These are phyloP conservation scores for Ernsta delagoae DNA, from an alignment of 2,888 invertebrate species.

Conservation along the genomic window DNA sequence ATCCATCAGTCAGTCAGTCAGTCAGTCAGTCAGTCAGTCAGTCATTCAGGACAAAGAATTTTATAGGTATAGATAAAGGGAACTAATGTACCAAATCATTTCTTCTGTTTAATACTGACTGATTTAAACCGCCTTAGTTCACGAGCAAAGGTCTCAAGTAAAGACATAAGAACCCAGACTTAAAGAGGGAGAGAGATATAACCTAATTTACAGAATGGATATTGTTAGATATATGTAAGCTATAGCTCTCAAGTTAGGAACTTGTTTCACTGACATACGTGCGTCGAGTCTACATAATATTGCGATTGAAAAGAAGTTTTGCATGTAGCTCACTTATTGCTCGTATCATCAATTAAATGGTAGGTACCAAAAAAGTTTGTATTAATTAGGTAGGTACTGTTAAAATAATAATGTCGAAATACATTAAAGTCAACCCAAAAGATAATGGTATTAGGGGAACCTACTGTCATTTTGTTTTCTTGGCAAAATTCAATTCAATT, in stretches of 20 bases:
- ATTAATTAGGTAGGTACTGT: too few species aligned
- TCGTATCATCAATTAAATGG: too few species aligned
- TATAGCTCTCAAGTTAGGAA: slow-evolving; percentile 12
- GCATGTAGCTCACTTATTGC: too few species aligned
- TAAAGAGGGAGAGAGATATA: slow-evolving; percentile 12
- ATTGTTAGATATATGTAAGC: slow-evolving; percentile 29
- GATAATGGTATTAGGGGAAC: too few species aligned
- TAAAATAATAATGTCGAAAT: too few species aligned
- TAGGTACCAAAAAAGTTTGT: too few species aligned
- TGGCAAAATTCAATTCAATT: too few species aligned
- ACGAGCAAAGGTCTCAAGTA: slow-evolving; percentile 9
- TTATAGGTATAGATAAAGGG: not conserved
- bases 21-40: too few species aligned
- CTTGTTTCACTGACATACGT: not conserved
- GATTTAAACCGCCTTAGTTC: slow-evolving; percentile 16
- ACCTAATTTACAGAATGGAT: slow-evolving; percentile 20
- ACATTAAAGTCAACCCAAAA: too few species aligned
- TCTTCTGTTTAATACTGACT: slow-evolving; percentile 4
- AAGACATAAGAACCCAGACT: slow-evolving; percentile 19
- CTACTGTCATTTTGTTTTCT: too few species aligned
- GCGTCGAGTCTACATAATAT: not conserved
- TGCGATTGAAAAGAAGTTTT: not conserved
- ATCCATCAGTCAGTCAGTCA: too few species aligned
- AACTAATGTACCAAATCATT: not conserved
- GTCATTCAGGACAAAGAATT: too few species aligned